Percentiles rank a stretch among this genome's conserved stretches.
Evolutionary conservation across 1,140 invertebrate species (phyloP).

Genomic region (Pseudobourletiella spinata): DNA sequence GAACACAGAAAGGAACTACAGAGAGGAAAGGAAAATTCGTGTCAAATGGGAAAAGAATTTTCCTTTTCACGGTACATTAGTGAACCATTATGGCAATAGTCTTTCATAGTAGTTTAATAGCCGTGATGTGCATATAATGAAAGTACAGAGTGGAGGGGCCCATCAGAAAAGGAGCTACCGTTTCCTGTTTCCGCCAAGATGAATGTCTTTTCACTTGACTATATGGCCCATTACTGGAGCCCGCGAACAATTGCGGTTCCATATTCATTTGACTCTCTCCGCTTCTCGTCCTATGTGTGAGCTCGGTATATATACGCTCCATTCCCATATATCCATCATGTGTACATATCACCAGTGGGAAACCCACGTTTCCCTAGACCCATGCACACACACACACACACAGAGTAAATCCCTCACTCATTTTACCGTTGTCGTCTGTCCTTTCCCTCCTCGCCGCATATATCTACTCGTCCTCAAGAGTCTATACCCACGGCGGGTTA

Average conservation of each 20-base stretch:
- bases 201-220: slow-evolving; percentile 33
- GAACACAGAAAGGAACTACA: slow-evolving; percentile 19
- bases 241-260: slow-evolving; percentile 11
- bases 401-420: too few species aligned
- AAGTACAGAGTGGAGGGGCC: slow-evolving; percentile 19
- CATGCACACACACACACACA: too few species aligned
- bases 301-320: too few species aligned
- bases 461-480: too few species aligned
- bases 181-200: slow-evolving; percentile 35
- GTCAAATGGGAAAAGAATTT: slow-evolving; percentile 32
- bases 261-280: neutral
- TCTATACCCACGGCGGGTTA: too few species aligned
- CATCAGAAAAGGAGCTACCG: slow-evolving; percentile 27
- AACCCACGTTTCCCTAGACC: too few species aligned
- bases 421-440: too few species aligned
- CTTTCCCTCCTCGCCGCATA: too few species aligned
- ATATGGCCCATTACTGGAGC: slow-evolving; percentile 24
- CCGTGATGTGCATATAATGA: slow-evolving; percentile 36
- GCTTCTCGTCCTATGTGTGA: neutral
- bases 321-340: too few species aligned
- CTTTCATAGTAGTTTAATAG: slow-evolving; percentile 35
- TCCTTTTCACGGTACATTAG: slow-evolving; percentile 36
- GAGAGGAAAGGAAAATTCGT: slow-evolving; percentile 26
- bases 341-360: too few species aligned
- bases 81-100: slow-evolving; percentile 29